Percentiles rank a stretch among this genome's conserved stretches.
Conservation (phyloP, 2,888 invertebrate species). For the Rotaria magnacalcarata region DNA sequence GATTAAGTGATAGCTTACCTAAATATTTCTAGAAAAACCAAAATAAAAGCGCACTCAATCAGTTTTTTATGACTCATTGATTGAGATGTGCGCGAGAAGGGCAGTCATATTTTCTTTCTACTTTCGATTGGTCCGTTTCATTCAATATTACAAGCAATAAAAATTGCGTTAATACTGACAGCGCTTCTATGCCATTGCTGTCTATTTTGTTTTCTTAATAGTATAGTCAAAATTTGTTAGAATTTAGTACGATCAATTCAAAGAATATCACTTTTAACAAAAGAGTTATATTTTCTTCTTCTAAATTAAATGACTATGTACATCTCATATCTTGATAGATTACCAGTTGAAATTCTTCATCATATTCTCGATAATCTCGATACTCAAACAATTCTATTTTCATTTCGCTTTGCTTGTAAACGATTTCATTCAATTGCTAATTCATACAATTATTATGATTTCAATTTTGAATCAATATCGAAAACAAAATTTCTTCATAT, state of each 20-base stretch:
- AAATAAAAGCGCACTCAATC: too few relatives aligned
- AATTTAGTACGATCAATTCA: too few relatives aligned
- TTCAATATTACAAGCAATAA: not conserved
- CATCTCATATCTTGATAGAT: not conserved
- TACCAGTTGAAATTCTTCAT: conserved; percentile 14
- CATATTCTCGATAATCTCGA: not conserved
- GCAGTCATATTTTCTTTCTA: too few relatives aligned
- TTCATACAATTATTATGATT: not conserved
- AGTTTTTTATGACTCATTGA: too few relatives aligned
- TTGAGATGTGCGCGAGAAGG: too few relatives aligned
- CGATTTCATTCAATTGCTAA: not conserved
- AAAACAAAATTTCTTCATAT: not conserved
- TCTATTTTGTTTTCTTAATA: too few relatives aligned
- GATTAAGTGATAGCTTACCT: too few relatives aligned
- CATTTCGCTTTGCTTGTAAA: not conserved
- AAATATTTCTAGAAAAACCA: too few relatives aligned
- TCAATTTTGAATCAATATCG: not conserved
- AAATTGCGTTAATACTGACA: not conserved
- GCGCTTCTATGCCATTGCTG: not conserved
- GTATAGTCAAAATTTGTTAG: too few relatives aligned
- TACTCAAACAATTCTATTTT: conserved; percentile 9
- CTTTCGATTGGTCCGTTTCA: not conserved
- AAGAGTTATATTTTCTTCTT: too few relatives aligned
- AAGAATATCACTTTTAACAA: too few relatives aligned
- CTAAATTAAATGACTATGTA: not conserved